These are phyloP conservation scores for Bostrychus sinensis DNA, from an alignment of 2,113 vertebrate genomes.

Conservation along the genomic window DNA sequence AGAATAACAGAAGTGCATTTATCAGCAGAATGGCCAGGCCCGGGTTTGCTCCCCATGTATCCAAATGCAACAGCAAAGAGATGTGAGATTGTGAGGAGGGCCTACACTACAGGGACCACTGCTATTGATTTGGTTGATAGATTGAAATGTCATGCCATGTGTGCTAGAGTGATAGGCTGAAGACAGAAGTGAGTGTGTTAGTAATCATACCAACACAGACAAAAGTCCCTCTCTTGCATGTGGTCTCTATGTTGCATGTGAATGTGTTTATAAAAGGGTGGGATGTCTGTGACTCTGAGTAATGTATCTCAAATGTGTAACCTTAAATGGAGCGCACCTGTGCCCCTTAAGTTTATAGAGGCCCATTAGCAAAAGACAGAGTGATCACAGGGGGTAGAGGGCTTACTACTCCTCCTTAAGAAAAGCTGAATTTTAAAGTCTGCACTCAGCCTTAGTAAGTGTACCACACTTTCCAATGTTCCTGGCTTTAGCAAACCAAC, in stretches of 20 bases:
- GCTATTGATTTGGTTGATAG: slow-evolving; percentile 71
- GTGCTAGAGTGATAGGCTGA: slow-evolving; percentile 51
- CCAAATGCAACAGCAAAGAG: slow-evolving; percentile 61
- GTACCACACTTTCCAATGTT: neutral
- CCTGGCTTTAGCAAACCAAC: neutral
- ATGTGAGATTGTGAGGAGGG: slow-evolving; percentile 26
- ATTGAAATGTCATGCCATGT: slow-evolving; percentile 70
- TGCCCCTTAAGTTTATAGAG: slow-evolving; percentile 69
- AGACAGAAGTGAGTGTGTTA: slow-evolving; percentile 1
- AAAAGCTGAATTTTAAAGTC: slow-evolving; percentile 38
- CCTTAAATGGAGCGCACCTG: slow-evolving; percentile 71
- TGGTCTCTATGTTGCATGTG: slow-evolving; percentile 5
- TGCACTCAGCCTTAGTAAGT: slow-evolving; percentile 39
- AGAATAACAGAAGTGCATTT: slow-evolving; percentile 65
- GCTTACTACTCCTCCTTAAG: slow-evolving; percentile 43
- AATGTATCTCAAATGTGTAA: slow-evolving; percentile 60
- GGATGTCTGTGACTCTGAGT: slow-evolving; percentile 50
- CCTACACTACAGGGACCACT: slow-evolving; percentile 47
- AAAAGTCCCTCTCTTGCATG: slow-evolving; percentile 11
- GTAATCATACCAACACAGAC: slow-evolving; percentile 38
- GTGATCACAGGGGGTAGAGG: slow-evolving; percentile 37
- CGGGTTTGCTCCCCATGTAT: slow-evolving; percentile 56
- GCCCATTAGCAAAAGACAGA: slow-evolving; percentile 59
- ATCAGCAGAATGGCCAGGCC: slow-evolving; percentile 68
- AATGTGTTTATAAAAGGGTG: slow-evolving; percentile 32